Evolutionary conservation across 2,888 invertebrate species (phyloP), one percentile per base, ranked within the genome.

Genomic region (Chymomyza caudatula): DNA sequence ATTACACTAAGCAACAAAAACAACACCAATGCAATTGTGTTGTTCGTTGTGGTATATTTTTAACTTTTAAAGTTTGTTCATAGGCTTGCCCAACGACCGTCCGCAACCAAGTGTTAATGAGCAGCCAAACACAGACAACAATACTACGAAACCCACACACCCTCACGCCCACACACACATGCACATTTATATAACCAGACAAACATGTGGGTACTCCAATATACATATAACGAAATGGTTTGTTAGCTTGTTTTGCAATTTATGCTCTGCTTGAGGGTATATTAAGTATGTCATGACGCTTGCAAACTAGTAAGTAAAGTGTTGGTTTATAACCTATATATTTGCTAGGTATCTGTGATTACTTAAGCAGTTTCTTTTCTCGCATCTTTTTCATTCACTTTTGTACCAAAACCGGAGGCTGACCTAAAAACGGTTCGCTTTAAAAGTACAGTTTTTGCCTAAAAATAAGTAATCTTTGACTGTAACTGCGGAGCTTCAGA

Each of bases 41-140:
- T 54, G 54, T 37, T 37, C 25, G 54, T 22, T 54, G 25, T 20
- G 11, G 22, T n/a, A 15, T 53, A 5, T 37, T 37, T 37, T 37
- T 4, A 8, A 4, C 2, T 11, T 37, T 37, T 37, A 37, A 37
- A 37, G 11, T 17, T 52, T 8, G 13, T 23, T 52, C 20, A 19
- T n/a, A 52, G 23, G 52, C 22, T 4, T 52, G n/a, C 13, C n/a
- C 13, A n/a, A 52, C 8, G 20, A 17, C 51, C 51, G 51, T 37
- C 56, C 60, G 49, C 68, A 63, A 67, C 81, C 69, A 68, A 58
- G 85, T 79, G 79, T 79, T 85, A 79, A 79, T 85, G 82, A 79
- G 78, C 65, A 51, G 51, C 64, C 60, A 58, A 37, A 37, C 29
- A 17, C 13, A 49, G 11, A 42, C 51, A 60, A 42, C 47, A 29